These are phyloP conservation scores for Drosophila engyochracea DNA, from an alignment of 2,888 invertebrate species.

Conservation along the genomic window DNA sequence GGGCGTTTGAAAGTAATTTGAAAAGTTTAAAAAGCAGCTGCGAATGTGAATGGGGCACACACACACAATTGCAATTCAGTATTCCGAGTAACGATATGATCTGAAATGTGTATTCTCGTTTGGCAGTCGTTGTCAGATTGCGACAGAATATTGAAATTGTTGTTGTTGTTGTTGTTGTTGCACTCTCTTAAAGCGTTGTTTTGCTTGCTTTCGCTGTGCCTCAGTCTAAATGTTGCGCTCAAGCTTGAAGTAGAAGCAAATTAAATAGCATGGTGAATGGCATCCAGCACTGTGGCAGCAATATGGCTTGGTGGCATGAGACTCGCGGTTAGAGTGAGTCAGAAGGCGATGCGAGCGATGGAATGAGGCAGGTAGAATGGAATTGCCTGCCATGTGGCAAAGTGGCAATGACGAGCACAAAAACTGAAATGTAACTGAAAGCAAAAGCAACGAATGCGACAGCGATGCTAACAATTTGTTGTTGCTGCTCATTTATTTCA, in stretches of 20 bases:
- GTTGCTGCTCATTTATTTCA: constrained; percentile 65
- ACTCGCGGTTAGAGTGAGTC: neutral
- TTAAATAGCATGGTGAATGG: constrained; percentile 5
- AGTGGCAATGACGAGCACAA: constrained; percentile 59
- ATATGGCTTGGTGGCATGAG: constrained; percentile 2
- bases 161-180: constrained; percentile 19
- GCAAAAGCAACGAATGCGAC: constrained; percentile 38
- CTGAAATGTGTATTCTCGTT: constrained; percentile 3
- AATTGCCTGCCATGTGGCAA: constrained; percentile 66
- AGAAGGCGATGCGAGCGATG: neutral
- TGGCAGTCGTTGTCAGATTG: constrained; percentile 1
- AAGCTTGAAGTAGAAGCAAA: constrained; percentile 14
- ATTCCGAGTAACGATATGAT: constrained; percentile 4
- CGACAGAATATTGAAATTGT: constrained; percentile 8
- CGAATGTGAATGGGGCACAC: neutral
- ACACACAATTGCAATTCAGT: neutral
- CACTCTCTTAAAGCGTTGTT: constrained; percentile 29
- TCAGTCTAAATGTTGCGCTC: constrained; percentile 18
- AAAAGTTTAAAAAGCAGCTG: neutral
- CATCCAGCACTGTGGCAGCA: constrained; percentile 1
- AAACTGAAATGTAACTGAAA: constrained; percentile 45
- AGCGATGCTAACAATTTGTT: constrained; percentile 27
- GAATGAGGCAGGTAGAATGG: constrained; percentile 9
- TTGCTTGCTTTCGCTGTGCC: constrained; percentile 16
- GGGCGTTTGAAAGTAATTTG: neutral